A percentile compares a stretch with the other conserved stretches of the same genome.
Conservation (phyloP, 2,888 invertebrate genomes). For the Mactromeris polynyma region DNA sequence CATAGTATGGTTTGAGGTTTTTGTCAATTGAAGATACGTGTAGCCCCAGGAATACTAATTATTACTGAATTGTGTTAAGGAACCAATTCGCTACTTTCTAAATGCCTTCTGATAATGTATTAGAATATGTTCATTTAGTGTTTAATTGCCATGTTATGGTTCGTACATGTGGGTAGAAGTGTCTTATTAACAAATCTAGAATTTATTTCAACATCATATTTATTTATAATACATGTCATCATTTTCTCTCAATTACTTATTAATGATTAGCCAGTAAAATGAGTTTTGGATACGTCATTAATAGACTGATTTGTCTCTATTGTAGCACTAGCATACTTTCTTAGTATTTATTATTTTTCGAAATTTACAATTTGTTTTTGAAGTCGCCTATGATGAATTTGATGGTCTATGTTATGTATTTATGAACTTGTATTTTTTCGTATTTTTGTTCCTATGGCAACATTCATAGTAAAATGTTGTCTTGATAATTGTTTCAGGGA, state of each 20-base stretch:
- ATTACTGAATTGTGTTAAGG: background rate
- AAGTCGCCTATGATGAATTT: background rate
- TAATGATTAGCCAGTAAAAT: background rate
- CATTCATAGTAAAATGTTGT: background rate
- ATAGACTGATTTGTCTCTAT: background rate
- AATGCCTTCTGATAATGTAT: background rate
- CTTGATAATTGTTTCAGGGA: too few relatives aligned
- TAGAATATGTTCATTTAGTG: too few relatives aligned
- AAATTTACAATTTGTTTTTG: background rate
- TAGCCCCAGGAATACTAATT: background rate
- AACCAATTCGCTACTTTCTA: background rate
- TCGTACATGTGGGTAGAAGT: background rate
- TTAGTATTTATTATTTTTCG: conserved; percentile 6
- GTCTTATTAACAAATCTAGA: background rate
- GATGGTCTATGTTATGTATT: background rate
- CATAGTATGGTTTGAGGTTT: background rate
- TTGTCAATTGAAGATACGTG: background rate
- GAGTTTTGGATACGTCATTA: background rate
- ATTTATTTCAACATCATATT: conserved; percentile 9
- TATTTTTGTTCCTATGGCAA: conserved; percentile 8
- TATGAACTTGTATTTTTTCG: conserved; percentile 11
- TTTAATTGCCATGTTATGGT: background rate
- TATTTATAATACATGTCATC: background rate
- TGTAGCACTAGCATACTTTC: background rate
- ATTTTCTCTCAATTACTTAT: background rate